Evolutionary conservation across 2,113 vertebrate species (phyloP), one percentile per base, ranked within the genome.

Genomic region (Cardinalis cardinalis): DNA sequence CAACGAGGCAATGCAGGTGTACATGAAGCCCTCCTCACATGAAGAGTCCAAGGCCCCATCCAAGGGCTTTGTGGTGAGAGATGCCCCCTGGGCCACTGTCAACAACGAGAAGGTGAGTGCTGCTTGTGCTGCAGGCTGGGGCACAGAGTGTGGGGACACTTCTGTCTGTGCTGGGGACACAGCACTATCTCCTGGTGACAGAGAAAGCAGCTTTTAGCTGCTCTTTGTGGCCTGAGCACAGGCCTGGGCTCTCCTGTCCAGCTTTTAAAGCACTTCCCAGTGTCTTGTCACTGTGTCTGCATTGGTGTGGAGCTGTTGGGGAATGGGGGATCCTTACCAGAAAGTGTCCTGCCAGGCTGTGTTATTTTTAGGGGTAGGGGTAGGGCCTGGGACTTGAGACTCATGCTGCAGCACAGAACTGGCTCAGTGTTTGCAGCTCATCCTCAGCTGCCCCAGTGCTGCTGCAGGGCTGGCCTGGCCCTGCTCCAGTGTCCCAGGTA

Each of bases 1-100:
- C 97, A 99, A 97, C 1, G 99, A 99, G 92, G 97, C 98, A 1
- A 98, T 99, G 97, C 99, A 99, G 97, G 98, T 98, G 7, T 99
- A 99, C 90, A 97, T 99, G 98, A 99, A 98, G 96, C 98, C 99
- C n/a, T 97, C 98, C 4, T 95, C 96, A 25, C 96, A 97, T 0
- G 96, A 97, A 66, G 99, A 99, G 72, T 98, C 98, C 84, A 98
- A 97, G 13, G 98, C 98, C 7, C 98, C 98, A 10, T 99, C 99
- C 79, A 99, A 98, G 97, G 99, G 99, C 89, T 99, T 99, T 60
- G 99, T 99, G 96, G 99, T 99, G 95, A 98, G 99, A 91, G 99
- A 99, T 64, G 99, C 99, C 25, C 99, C 99, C n/a, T 99, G 99
- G 99, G 94, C 99, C 23, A 97, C 98, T 4, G 96, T 83, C 92